A percentile compares a stretch with the other conserved stretches of the same genome.
Conservation (phyloP, 2,113 vertebrate genomes). For the Brevimyrus niger region DNA sequence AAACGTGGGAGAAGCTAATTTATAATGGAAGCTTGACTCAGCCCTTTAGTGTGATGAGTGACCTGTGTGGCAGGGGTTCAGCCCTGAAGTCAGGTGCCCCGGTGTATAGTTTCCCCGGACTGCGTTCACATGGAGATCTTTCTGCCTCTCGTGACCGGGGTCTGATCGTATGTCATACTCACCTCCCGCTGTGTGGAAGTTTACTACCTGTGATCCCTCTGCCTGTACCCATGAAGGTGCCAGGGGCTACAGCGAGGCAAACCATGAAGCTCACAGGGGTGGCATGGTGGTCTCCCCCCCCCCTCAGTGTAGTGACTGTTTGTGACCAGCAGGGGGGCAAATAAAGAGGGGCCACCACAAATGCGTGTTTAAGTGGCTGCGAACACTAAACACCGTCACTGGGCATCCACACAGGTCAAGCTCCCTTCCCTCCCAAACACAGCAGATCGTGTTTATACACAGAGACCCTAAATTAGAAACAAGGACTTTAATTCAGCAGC, state of each 20-base stretch:
- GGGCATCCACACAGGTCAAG: background rate
- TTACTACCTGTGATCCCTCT: background rate
- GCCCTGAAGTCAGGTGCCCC: background rate
- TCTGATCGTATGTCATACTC: background rate
- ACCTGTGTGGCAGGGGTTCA: background rate
- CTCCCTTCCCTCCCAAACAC: background rate
- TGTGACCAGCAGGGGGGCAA: background rate
- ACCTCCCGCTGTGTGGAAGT: background rate
- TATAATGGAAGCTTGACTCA: background rate
- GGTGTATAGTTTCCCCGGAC: background rate
- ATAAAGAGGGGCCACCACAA: background rate
- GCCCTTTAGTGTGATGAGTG: background rate
- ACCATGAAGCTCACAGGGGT: background rate
- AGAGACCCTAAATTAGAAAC: background rate
- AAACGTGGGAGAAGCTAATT: background rate
- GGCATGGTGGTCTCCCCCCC: background rate
- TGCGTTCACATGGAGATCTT: background rate
- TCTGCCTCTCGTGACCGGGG: background rate
- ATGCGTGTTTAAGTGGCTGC: background rate
- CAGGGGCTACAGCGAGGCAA: background rate
- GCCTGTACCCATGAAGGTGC: background rate
- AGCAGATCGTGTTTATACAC: background rate
- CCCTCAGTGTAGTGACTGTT: background rate
- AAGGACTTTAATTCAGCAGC: background rate
- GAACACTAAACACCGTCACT: background rate